A percentile compares a stretch with the other conserved stretches of the same genome.
phyloP scores from a whole-genome alignment of 1,140 invertebrate species.

The Rhynchophorus ferrugineus region DNA sequence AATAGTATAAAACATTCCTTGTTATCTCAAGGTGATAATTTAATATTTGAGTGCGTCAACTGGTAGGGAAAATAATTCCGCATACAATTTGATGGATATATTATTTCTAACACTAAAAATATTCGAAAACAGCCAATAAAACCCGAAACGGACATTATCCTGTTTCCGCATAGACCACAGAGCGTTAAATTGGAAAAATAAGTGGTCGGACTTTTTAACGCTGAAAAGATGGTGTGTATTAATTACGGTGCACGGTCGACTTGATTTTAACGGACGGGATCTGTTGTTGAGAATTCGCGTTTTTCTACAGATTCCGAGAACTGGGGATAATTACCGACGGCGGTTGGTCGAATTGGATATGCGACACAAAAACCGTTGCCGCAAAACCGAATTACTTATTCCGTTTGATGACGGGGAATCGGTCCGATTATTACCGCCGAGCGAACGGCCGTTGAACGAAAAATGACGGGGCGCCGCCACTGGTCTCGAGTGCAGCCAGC shows the following conservation, averaged over 20 bases:
- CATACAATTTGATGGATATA: too few species aligned
- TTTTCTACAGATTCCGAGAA: neutral
- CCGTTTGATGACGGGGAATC: neutral
- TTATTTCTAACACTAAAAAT: too few species aligned
- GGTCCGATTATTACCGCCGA: neutral
- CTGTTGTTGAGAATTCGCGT: neutral
- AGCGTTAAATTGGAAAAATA: conserved; percentile 6
- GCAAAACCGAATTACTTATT: neutral
- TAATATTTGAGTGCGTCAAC: too few species aligned
- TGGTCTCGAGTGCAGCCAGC: conserved; percentile 2
- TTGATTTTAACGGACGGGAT: neutral
- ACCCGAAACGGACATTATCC: neutral
- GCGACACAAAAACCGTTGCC: neutral
- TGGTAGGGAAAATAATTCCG: too few species aligned
- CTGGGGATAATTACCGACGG: neutral
- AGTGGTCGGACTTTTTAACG: neutral
- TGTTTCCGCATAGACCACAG: neutral
- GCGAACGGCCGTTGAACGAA: neutral
- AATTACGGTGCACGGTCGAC: neutral
- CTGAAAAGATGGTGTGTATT: neutral
- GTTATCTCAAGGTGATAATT: too few species aligned
- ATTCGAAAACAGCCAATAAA: too few species aligned
- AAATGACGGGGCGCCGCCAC: neutral
- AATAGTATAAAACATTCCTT: too few species aligned
- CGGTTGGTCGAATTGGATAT: neutral